Evolutionary conservation across 2,888 invertebrate species (phyloP), one percentile per base, ranked within the genome.

Genomic region (Hydrotaea diabolus): DNA sequence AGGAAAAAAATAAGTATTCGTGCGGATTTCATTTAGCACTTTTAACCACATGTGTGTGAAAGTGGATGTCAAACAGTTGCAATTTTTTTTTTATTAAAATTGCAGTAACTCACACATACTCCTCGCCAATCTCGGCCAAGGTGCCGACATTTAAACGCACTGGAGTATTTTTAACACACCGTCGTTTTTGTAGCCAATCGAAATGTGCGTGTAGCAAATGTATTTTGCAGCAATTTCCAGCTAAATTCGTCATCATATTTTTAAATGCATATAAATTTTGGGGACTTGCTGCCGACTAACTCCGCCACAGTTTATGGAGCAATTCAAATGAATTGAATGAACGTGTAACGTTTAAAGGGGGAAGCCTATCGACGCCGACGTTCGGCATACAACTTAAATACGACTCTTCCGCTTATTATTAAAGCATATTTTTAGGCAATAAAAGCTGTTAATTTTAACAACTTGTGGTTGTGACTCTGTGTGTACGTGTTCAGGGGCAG

Each of bases 391-490:
- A 17, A 62, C 31, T 73, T 13, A 71, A 26, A 64, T 77, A 59
- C 39, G 26, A 57, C 1, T 11, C 17, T 43, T 1, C 49, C 59
- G 69, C 13, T 43, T 69, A 46, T 57, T 46, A 46, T 57, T 46
- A 46, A 15, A 59, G 59, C 74, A 74, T 74, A 57, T 62, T 72
- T 72, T 62, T 62, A 77, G 77, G 77, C 71, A 23, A 72, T 77
- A 71, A 77, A 77, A 66, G 19, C 15, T 57, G 19, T 23, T 49
- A n/a, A 62, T 62, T 62, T 62, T 62, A 62, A 62, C 62, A 31
- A 62, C 3, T n/a, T 31, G 31, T 62, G 62, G 15, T 62, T 62
- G 23, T 62, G 62, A n/a, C 8, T 5, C 2, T 62, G 26, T 13
- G 26, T 64, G 13, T 19, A 21, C 69, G 59, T 31, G 69, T 19